Percentiles rank a stretch among this genome's conserved stretches.
Evolutionary conservation across 2,113 vertebrate species (phyloP).

Genomic region (zebrafish (Danio rerio)): DNA sequence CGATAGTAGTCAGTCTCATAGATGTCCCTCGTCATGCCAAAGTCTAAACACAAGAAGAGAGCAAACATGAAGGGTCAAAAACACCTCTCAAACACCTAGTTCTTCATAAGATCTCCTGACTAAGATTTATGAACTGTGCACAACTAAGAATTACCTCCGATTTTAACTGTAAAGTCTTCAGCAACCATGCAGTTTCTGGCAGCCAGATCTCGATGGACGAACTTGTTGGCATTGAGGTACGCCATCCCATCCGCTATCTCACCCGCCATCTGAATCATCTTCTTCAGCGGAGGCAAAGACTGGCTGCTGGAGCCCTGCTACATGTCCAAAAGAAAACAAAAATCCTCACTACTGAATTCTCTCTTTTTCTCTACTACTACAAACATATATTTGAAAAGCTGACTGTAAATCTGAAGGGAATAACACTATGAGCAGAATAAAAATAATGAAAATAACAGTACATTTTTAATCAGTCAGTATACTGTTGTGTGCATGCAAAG

Average conservation of each 20-base stretch:
- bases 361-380: neutral
- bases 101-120: constrained; percentile 10
- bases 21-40: constrained; percentile 98
- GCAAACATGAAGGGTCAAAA: constrained; percentile 8
- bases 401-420: too few relatives aligned
- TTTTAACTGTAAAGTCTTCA: constrained; percentile 97
- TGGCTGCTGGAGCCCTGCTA: constrained; percentile 84
- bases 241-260: constrained; percentile 99
- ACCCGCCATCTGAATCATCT: constrained; percentile 99
- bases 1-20: constrained; percentile 99
- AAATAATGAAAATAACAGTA: neutral
- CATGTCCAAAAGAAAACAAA: constrained; percentile 36
- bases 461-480: neutral
- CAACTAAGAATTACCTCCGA: constrained; percentile 82
- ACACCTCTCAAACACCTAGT: constrained; percentile 4
- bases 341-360: neutral
- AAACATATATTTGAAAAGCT: neutral
- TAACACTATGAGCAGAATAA: neutral
- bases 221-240: constrained; percentile 98
- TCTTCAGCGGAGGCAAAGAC: constrained; percentile 90
- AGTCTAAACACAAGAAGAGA: constrained; percentile 79
- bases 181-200: constrained; percentile 99
- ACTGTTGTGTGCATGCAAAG: neutral
- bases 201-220: constrained; percentile 95
- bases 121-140: constrained; percentile 24